phyloP scores from a whole-genome alignment of 2,797 vertebrate species.

The Platyrinchus mystaceus region DNA sequence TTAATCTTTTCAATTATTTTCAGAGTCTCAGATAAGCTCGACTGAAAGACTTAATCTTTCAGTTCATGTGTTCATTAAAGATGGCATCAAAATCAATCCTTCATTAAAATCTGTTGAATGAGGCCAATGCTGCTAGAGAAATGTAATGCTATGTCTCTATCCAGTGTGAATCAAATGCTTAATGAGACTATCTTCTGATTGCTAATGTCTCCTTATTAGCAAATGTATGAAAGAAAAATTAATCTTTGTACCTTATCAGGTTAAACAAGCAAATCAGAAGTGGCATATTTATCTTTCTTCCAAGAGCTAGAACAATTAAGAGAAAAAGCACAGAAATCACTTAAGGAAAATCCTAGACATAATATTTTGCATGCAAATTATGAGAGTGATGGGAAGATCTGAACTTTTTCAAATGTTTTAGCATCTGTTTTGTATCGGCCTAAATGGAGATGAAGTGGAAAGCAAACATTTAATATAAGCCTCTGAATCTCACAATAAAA shows the following conservation, averaged over 20 bases:
- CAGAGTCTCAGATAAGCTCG: constrained; percentile 17
- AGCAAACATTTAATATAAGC: background rate
- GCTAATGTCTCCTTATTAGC: background rate
- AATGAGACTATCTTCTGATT: background rate
- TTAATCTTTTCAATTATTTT: constrained; percentile 42
- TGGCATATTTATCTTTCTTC: background rate
- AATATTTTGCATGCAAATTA: background rate
- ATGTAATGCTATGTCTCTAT: background rate
- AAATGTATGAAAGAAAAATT: background rate
- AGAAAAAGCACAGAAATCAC: background rate
- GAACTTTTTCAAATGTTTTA: background rate
- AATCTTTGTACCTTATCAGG: background rate
- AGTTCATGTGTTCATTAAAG: constrained; percentile 11
- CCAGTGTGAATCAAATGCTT: background rate
- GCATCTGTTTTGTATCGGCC: background rate
- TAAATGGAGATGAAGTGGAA: background rate
- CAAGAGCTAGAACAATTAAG: background rate
- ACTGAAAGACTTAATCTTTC: constrained; percentile 10
- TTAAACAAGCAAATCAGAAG: constrained; percentile 26
- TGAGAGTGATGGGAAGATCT: background rate
- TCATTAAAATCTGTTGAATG: constrained; percentile 22
- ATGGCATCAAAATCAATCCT: constrained; percentile 26
- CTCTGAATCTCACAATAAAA: background rate
- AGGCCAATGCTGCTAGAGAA: background rate
- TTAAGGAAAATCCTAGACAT: background rate